Conservation (phyloP, 2,888 invertebrate species). For the Amitus sp. region DNA sequence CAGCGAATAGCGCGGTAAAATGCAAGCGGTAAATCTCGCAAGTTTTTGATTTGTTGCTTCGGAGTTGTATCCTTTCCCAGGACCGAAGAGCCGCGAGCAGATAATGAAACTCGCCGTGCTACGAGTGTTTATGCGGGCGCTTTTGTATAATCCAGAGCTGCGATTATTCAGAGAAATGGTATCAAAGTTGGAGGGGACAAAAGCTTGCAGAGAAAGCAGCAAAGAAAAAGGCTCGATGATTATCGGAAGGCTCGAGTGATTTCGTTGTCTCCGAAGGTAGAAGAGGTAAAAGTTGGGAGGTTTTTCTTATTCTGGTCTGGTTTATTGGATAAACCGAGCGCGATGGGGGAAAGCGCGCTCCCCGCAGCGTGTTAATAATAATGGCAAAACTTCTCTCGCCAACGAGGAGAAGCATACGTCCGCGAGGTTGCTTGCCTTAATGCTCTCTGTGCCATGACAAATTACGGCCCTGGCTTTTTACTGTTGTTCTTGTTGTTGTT, state of each 20-base stretch:
- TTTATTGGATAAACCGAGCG: background rate
- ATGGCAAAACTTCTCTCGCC: slow-evolving; percentile 55
- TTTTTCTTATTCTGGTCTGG: slow-evolving; percentile 3
- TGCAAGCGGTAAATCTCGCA: slow-evolving; percentile 26
- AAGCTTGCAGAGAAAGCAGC: background rate
- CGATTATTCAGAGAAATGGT: slow-evolving; percentile 34
- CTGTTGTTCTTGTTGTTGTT: slow-evolving; percentile 54
- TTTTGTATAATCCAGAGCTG: slow-evolving; percentile 35
- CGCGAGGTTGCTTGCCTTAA: slow-evolving; percentile 27
- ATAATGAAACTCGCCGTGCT: slow-evolving; percentile 34
- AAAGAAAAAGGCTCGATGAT: slow-evolving; percentile 2
- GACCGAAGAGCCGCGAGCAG: slow-evolving; percentile 13
- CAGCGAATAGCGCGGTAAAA: slow-evolving; percentile 15
- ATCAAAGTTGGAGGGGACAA: no score
- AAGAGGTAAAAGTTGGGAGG: background rate
- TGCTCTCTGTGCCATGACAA: slow-evolving; percentile 51
- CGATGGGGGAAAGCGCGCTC: background rate
- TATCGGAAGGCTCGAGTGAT: background rate
- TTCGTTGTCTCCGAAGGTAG: background rate
- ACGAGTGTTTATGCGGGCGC: slow-evolving; percentile 32
- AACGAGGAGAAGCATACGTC: slow-evolving; percentile 43
- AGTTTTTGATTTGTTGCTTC: slow-evolving; percentile 37
- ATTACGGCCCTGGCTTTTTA: slow-evolving; percentile 57
- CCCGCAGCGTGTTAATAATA: slow-evolving; percentile 53
- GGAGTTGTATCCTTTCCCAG: slow-evolving; percentile 16